Evolutionary conservation across 2,888 invertebrate species (phyloP), one percentile per base, ranked within the genome.

Genomic region (Scrobipalpa atriplicella): DNA sequence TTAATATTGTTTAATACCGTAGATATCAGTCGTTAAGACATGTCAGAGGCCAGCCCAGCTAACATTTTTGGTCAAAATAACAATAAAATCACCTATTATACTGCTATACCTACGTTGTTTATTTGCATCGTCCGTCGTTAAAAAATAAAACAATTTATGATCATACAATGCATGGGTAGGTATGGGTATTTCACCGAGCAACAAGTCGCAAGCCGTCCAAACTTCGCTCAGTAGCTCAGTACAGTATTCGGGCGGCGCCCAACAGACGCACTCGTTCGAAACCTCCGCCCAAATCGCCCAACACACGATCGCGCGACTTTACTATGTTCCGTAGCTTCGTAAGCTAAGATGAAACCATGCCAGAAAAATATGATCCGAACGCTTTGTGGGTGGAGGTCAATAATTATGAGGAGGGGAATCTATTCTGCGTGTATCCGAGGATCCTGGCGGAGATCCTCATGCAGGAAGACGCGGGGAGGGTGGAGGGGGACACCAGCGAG

Each of bases 361-460:
- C 83, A 52, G 75, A 72, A 0, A 85, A 82, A 73, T 86, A 89
- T 74, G 88, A 92, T 72, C 78, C 92, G 7, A 92, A 85, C 72
- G 76, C 83, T 16, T 70, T 92, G 60, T 94, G 94, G 94, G 92
- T 94, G 69, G 93, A 93, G 54, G 89, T 94, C 71, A 94, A 89
- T 78, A 90, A 94, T 67, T 84, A 90, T 67, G 92, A 91, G 52
- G 94, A 94, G 62, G 92, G 93, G 3, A 94, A 95, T 77, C 89
- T 95, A 56, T 96, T 96, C 79, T 93, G 93, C 16, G 93, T 95
- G 7, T 95, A 96, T 77, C 95, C 96, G 0, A 94, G 93, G 75
- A 86, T 96, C 1, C 90, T 96, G 82, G 94, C 94, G 0, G 92
- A 94, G 68, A 83, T 96, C 71, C 85, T 96, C 61, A 79, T 92